Conservation (phyloP, 2,113 vertebrate species). For the Tupaia chinensis region DNA sequence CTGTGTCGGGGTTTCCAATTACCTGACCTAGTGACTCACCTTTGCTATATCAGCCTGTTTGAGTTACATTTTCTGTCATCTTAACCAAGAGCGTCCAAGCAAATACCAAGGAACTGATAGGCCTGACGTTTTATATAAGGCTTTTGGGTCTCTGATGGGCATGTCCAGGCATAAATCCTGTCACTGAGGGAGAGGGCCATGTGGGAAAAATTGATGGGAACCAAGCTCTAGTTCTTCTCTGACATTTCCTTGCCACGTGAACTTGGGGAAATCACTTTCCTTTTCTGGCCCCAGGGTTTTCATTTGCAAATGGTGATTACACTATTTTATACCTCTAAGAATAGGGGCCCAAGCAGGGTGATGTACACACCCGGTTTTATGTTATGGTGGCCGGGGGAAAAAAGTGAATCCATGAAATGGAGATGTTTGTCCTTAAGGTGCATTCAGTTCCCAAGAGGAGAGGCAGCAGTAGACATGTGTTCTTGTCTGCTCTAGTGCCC, state of each 20-base stretch:
- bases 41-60: slow-evolving; percentile 19
- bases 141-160: neutral
- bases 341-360: neutral
- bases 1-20: neutral
- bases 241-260: neutral
- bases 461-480: neutral
- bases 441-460: neutral
- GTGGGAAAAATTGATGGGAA: neutral
- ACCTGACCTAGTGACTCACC: neutral
- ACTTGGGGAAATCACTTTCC: neutral
- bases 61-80: slow-evolving; percentile 29
- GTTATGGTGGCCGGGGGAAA: neutral
- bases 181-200: neutral
- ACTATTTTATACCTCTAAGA: neutral
- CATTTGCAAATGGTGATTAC: neutral
- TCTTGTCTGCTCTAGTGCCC: neutral
- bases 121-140: neutral
- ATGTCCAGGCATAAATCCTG: neutral
- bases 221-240: neutral
- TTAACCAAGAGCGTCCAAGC: neutral
- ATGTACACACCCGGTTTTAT: neutral
- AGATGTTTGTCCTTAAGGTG: slow-evolving; percentile 2
- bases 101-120: neutral
- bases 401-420: slow-evolving; percentile 5
- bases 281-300: neutral